Conservation (phyloP, 2,113 vertebrate genomes). For the Bettongia penicillata region DNA sequence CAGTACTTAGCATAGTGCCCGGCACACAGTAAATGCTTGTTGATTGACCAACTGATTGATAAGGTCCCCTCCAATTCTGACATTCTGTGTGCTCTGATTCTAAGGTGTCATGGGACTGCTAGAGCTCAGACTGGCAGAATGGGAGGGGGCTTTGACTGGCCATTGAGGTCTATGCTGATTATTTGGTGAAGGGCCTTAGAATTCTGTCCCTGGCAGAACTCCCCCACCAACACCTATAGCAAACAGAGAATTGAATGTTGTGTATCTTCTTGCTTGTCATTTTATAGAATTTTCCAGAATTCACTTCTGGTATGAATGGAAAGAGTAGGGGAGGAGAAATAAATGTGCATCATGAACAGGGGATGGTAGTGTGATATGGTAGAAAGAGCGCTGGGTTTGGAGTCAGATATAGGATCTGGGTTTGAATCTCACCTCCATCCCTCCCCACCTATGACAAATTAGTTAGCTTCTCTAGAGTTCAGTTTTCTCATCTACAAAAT, state of each 20-base stretch:
- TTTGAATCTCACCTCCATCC: background rate
- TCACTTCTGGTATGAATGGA: background rate
- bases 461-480: background rate
- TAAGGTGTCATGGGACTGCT: background rate
- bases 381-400: background rate
- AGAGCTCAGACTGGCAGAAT: background rate
- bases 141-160: background rate
- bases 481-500: background rate
- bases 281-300: background rate
- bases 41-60: background rate
- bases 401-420: background rate
- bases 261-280: background rate
- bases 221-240: background rate
- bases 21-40: background rate
- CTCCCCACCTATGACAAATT: background rate
- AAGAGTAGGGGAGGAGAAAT: background rate
- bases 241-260: background rate
- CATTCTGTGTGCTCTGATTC: background rate
- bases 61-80: background rate
- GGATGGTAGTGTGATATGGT: background rate
- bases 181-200: background rate
- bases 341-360: background rate
- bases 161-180: background rate
- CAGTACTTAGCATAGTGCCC: background rate
- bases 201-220: background rate